A percentile compares a stretch with the other conserved stretches of the same genome.
Conservation (phyloP, 2,113 vertebrate species). For the Rana temporaria region DNA sequence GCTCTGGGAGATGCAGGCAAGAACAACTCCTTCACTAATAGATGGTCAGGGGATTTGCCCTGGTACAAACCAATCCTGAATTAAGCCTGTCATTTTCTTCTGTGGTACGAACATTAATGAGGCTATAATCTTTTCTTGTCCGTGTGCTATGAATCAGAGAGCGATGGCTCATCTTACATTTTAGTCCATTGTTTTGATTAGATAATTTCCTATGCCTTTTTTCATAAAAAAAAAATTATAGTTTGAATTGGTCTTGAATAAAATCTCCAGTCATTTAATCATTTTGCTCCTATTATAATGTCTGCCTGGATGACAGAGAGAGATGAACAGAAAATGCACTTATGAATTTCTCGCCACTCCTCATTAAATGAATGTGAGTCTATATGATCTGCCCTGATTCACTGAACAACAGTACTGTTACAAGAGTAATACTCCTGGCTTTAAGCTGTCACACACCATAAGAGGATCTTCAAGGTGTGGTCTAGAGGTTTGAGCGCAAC, state of each 20-base stretch:
- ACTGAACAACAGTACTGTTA: conserved; percentile 24
- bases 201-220: conserved; percentile 57
- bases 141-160: conserved; percentile 49
- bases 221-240: conserved; percentile 46
- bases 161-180: conserved; percentile 55
- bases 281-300: conserved; percentile 57
- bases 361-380: conserved; percentile 49
- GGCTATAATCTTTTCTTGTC: conserved; percentile 58
- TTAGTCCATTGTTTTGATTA: conserved; percentile 57
- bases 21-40: conserved; percentile 51
- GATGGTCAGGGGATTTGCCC: conserved; percentile 56
- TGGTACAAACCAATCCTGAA: conserved; percentile 54
- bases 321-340: conserved; percentile 57
- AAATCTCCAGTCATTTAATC: conserved; percentile 58
- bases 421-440: conserved; percentile 36
- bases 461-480: conserved; percentile 39
- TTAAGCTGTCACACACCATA: conserved; percentile 29
- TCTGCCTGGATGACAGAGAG: conserved; percentile 55
- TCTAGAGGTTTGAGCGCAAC: conserved; percentile 17
- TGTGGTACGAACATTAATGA: conserved; percentile 53
- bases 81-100: conserved; percentile 53
- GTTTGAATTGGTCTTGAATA: conserved; percentile 58
- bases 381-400: conserved; percentile 52
- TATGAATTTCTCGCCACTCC: conserved; percentile 41
- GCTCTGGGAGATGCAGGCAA: conserved; percentile 45